Evolutionary conservation across 2,797 vertebrate genomes (phyloP), one percentile per base, ranked within the genome.

Genomic region (Coregonus suidteri): DNA sequence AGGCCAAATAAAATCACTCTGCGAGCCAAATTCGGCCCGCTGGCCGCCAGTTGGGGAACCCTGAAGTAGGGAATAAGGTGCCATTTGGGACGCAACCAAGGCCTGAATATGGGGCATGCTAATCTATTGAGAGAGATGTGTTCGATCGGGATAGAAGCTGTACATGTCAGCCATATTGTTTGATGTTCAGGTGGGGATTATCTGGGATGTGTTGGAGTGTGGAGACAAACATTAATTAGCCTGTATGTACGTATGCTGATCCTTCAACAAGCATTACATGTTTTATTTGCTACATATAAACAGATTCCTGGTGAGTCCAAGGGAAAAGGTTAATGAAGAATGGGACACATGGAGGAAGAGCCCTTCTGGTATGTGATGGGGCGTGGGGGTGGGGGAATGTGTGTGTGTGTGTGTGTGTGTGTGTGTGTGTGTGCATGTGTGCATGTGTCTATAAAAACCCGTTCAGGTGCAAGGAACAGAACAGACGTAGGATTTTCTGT

Each of bases 281-380:
- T 87, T 85, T 91, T 90, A 90, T 90, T 90, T 88, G 85, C 83
- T 0, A 74, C 79, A 6, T 69, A 86, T 88, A 84, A 54, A 81
- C 90, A 90, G 86, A 90, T 89, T 88, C 82, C 76, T 75, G 70
- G 82, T 47, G 77, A 85, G 87, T 84, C 85, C 82, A 66, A 64
- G 79, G 62, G 80, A 92, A 62, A 91, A 93, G 91, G 91, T 92
- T 92, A 92, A 93, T 92, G 90, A 89, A 88, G 81, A 90, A 82
- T 78, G 52, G 52, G 79, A 74, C 74, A 85, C 14, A 9, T 70
- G 84, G 87, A 82, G 85, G 86, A 84, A 77, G 14, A 79, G 81
- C 83, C 90, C 89, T 86, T 78, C 84, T 77, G 84, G 82, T 85
- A 76, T 73, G 80, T 74, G 30, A 64, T 51, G 62, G 15, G 30